Evolutionary conservation across 37 sponge, comb jelly and placozoan species (phyloP).

Genomic region (Hormiphora californensis): DNA sequence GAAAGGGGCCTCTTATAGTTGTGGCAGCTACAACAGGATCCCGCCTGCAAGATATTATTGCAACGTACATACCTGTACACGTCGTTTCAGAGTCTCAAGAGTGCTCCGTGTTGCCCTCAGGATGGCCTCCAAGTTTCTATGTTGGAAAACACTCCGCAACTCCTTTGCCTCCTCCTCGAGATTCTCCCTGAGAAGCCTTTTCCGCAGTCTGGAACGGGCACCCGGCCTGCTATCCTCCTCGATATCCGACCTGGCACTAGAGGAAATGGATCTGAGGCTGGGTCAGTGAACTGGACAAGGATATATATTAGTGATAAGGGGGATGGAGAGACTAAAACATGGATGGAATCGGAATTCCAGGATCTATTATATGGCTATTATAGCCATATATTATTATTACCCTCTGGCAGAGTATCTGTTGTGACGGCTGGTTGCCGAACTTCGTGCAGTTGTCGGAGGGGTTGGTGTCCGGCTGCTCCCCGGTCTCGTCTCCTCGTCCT

Average conservation of each 20-base stretch:
- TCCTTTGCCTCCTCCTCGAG: slow-evolving; percentile 75
- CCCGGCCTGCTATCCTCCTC: slow-evolving; percentile 44
- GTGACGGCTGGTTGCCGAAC: slow-evolving; percentile 32
- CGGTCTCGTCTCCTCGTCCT: slow-evolving; percentile 46
- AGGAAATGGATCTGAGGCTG: too few relatives aligned
- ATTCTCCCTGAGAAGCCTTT: slow-evolving; percentile 55
- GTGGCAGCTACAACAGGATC: too few relatives aligned
- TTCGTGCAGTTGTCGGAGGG: slow-evolving; percentile 40
- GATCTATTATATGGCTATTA: not conserved
- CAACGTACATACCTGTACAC: slow-evolving; percentile 49
- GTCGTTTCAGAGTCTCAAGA: slow-evolving; percentile 62
- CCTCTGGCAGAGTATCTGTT: slow-evolving; percentile 37
- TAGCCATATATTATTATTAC: not conserved
- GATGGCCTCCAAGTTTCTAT: slow-evolving; percentile 75
- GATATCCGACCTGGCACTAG: too few relatives aligned
- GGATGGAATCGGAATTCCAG: too few relatives aligned
- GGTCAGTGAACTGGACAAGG: too few relatives aligned
- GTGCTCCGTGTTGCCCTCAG: slow-evolving; percentile 59
- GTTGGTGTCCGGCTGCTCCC: slow-evolving; percentile 22
- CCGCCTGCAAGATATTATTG: too few relatives aligned
- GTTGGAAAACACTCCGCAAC: slow-evolving; percentile 62
- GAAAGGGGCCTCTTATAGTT: too few relatives aligned
- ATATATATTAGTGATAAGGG: too few relatives aligned
- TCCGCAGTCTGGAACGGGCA: not conserved
- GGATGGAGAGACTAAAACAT: too few relatives aligned